Evolutionary conservation across 2,797 vertebrate species (phyloP).

Genomic region (Benthosema pterotum): DNA sequence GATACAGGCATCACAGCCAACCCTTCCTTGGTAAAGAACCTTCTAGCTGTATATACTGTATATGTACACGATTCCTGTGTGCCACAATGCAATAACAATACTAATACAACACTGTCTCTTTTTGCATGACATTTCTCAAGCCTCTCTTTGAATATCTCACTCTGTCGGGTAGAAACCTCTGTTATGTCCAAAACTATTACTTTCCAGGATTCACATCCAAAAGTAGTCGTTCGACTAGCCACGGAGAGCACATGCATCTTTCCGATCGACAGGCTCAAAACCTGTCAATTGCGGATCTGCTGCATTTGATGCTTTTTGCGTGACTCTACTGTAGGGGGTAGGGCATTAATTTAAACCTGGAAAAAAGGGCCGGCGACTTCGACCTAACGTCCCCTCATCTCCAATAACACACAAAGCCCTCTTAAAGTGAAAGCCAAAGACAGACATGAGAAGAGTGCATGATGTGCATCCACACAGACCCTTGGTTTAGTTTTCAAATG

Average conservation of each 20-base stretch:
- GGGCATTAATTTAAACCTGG: too few relatives aligned
- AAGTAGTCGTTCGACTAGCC: neutral
- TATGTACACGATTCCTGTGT: conserved; percentile 49
- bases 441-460: conserved; percentile 10
- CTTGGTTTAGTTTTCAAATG: conserved; percentile 15
- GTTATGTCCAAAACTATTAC: too few relatives aligned
- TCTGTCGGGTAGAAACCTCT: neutral
- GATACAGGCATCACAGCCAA: conserved; percentile 34
- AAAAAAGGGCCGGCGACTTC: too few relatives aligned
- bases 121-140: conserved; percentile 60
- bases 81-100: conserved; percentile 19
- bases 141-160: conserved; percentile 50
- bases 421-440: conserved; percentile 16
- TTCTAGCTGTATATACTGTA: conserved; percentile 51
- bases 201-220: too few relatives aligned
- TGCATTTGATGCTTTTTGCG: too few relatives aligned
- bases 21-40: conserved; percentile 46
- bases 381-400: too few relatives aligned
- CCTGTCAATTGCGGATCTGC: neutral
- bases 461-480: conserved; percentile 14
- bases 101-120: conserved; percentile 24
- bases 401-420: conserved; percentile 6
- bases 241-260: too few relatives aligned
- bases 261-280: neutral
- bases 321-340: too few relatives aligned